Conservation (phyloP, 2,888 invertebrate species). For the Achlya flavicornis region DNA sequence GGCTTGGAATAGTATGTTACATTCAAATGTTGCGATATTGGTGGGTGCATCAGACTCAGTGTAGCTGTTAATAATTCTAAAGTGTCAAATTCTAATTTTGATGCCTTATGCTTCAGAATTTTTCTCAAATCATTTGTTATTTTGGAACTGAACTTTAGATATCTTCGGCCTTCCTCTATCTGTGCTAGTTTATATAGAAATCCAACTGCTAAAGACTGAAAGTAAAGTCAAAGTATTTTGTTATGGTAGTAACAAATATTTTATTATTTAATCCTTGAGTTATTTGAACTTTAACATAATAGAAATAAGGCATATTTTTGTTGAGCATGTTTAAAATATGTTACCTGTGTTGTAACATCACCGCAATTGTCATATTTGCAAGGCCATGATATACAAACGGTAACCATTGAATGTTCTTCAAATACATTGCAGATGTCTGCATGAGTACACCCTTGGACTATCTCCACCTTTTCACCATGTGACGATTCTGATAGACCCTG, state of each 20-base stretch:
- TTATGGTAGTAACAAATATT: too few species aligned
- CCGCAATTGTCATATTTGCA: constrained; percentile 54
- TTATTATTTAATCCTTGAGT: too few species aligned
- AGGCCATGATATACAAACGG: constrained; percentile 61
- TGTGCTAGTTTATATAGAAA: constrained; percentile 61
- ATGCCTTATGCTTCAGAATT: constrained; percentile 55
- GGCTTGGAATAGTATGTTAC: constrained; percentile 56
- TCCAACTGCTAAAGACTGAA: constrained; percentile 60
- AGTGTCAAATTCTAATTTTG: constrained; percentile 49
- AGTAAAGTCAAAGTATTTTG: constrained; percentile 21
- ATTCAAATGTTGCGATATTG: constrained; percentile 44
- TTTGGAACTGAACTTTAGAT: constrained; percentile 69
- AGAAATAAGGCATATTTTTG: background rate
- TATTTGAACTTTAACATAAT: background rate
- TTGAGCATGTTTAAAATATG: background rate
- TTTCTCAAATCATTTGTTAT: constrained; percentile 67
- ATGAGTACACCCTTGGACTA: constrained; percentile 62
- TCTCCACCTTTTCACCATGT: constrained; percentile 61
- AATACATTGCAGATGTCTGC: constrained; percentile 74
- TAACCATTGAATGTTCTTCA: constrained; percentile 62
- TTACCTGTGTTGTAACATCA: constrained; percentile 58
- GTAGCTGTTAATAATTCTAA: constrained; percentile 54
- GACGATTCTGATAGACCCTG: constrained; percentile 61
- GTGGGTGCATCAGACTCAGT: constrained; percentile 55
- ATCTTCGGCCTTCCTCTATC: constrained; percentile 69